Evolutionary conservation across 2,797 vertebrate species (phyloP).

Genomic region (Eulemur rubriventer): DNA sequence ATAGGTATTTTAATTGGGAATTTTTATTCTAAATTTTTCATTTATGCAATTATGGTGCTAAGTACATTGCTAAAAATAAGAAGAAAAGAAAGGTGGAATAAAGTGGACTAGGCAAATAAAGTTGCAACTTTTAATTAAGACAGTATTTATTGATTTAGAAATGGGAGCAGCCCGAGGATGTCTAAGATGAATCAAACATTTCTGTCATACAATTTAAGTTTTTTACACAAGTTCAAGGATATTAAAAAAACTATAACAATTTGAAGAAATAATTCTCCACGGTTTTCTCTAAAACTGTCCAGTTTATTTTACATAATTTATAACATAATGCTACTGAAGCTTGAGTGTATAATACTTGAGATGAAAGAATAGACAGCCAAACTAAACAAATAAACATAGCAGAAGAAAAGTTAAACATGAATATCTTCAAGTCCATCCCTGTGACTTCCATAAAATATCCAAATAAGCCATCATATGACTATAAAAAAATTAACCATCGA

Average conservation of each 20-base stretch:
- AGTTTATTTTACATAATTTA: not conserved
- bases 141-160: constrained; percentile 18
- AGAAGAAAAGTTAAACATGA: not conserved
- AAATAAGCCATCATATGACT: not conserved
- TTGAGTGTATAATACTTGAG: not conserved
- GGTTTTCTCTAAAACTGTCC: not conserved
- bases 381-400: not conserved
- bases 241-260: not conserved
- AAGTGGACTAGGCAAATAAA: not conserved
- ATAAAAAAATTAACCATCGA: not conserved
- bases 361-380: not conserved
- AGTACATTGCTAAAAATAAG: not conserved
- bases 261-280: constrained; percentile 3
- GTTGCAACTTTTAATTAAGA: not conserved
- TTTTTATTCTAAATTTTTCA: not conserved
- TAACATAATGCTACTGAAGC: not conserved
- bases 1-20: not conserved
- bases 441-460: not conserved
- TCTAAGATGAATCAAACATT: not conserved
- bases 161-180: not conserved
- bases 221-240: not conserved
- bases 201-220: not conserved
- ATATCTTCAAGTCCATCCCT: not conserved
- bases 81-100: not conserved
- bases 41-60: not conserved